Evolutionary conservation across 2,888 invertebrate genomes (phyloP), one percentile per base, ranked within the genome.

Genomic region (Hypercompe scribonia): DNA sequence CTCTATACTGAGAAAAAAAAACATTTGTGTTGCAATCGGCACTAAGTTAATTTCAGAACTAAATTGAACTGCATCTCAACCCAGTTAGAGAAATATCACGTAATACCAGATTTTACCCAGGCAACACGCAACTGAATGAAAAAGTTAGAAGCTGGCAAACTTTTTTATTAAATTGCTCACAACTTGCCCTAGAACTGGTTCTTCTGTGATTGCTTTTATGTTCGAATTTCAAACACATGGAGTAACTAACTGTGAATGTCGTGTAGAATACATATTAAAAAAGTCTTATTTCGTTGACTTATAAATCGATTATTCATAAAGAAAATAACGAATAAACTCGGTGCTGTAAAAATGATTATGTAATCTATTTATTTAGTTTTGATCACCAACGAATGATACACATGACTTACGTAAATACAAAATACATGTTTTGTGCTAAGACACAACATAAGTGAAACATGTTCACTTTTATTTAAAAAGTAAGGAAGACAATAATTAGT

Each of bases 61-160:
- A 87, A 90, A 89, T 89, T 90, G 89, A 90, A 90, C 89, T 85
- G 84, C 87, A 88, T 87, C 89, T 90, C 88, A 87, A 91, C 87
- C 87, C 81, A 88, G 87, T 88, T 87, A 86, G 84, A 80, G 77
- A 81, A 82, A 79, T 83, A 86, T 83, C 84, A 84, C 80, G 86
- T 87, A 86, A 85, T 72, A 82, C 68, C 31, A 61, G 65, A 67
- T 31, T 73, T 77, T 76, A 76, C 78, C 70, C 74, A 34, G 42
- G 66, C n/a, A 66, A 74, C 80, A 78, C 73, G 76, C 73, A 58
- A n/a, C 21, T 33, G 15, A 0, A 33, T 24, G 18, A 71, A 73
- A 75, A 70, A 71, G 24, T 66, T 66, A 66, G 46, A 46, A 66
- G 46, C 31, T 46, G 24, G 31, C 31, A 10, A 13, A 66, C 31